Conservation (phyloP, 2,888 invertebrate species). For the Microplitis deprimator region DNA sequence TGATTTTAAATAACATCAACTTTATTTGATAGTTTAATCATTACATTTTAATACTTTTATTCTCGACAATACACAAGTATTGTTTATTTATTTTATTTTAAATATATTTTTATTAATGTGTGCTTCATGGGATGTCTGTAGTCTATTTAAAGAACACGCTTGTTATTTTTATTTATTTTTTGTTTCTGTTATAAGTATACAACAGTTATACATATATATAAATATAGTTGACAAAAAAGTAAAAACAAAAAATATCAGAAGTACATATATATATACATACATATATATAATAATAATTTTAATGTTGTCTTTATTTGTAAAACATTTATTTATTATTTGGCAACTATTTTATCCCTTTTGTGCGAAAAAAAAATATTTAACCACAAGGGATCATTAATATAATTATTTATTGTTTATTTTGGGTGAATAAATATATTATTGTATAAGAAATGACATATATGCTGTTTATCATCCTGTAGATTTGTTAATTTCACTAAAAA, state of each 20-base stretch:
- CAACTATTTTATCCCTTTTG: constrained; percentile 6
- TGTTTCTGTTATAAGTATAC: constrained; percentile 14
- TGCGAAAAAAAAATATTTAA: constrained; percentile 11
- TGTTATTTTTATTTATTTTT: neutral
- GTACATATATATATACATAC: neutral
- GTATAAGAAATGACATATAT: constrained; percentile 5
- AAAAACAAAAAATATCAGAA: neutral
- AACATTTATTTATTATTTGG: constrained; percentile 7
- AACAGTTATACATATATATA: constrained; percentile 22
- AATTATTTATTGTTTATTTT: neutral
- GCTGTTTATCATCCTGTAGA: neutral
- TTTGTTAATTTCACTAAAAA: neutral
- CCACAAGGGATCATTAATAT: neutral
- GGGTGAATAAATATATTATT: neutral
- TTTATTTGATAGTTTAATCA: constrained; percentile 58
- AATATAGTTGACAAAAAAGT: neutral
- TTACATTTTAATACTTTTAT: constrained; percentile 47
- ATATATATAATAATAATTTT: neutral
- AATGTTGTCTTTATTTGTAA: neutral
- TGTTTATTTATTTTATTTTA: neutral
- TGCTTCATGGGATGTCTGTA: constrained; percentile 31
- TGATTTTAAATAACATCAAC: constrained; percentile 67
- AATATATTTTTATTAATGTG: constrained; percentile 31
- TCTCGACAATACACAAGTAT: constrained; percentile 35
- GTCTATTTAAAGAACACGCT: constrained; percentile 17